Conservation (phyloP, 2,888 invertebrate genomes). For the Noctua fimbriata region DNA sequence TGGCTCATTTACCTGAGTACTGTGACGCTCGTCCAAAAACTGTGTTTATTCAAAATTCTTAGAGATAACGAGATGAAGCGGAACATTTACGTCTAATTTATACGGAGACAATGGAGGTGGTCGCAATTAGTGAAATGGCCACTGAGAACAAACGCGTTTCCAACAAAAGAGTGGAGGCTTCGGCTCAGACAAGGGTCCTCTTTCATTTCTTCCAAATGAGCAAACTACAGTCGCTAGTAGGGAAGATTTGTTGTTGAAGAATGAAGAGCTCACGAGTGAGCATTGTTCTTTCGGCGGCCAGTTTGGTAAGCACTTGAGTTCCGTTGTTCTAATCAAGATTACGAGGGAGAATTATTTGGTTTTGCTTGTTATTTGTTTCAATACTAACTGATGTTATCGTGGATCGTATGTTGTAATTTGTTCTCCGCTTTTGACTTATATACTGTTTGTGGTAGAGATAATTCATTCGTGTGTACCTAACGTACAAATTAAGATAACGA, state of each 20-base stretch:
- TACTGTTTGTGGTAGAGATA: constrained; percentile 31
- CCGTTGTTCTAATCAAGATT: constrained; percentile 86
- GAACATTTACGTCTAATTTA: constrained; percentile 87
- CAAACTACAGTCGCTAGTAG: constrained; percentile 86
- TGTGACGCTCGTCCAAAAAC: constrained; percentile 59
- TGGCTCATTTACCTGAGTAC: constrained; percentile 61
- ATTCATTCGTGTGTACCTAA: constrained; percentile 40
- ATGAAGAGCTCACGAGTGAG: constrained; percentile 85
- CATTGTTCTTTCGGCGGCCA: constrained; percentile 84
- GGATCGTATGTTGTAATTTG: constrained; percentile 48
- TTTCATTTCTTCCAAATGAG: constrained; percentile 90
- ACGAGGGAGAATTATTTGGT: constrained; percentile 73
- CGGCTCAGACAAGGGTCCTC: constrained; percentile 81
- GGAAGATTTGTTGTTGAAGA: constrained; percentile 87
- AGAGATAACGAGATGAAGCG: constrained; percentile 77
- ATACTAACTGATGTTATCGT: constrained; percentile 65
- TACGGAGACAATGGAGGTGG: constrained; percentile 86
- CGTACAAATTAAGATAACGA: constrained; percentile 50
- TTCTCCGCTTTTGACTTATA: constrained; percentile 47
- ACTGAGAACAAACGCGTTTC: constrained; percentile 87
- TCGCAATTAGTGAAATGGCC: constrained; percentile 90
- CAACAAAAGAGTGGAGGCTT: constrained; percentile 86
- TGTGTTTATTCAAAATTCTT: constrained; percentile 76
- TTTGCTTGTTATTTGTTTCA: constrained; percentile 69
- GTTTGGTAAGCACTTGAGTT: constrained; percentile 87